These are phyloP conservation scores for Eclectus roratus DNA, from an alignment of 2,113 vertebrate genomes.

Conservation along the genomic window DNA sequence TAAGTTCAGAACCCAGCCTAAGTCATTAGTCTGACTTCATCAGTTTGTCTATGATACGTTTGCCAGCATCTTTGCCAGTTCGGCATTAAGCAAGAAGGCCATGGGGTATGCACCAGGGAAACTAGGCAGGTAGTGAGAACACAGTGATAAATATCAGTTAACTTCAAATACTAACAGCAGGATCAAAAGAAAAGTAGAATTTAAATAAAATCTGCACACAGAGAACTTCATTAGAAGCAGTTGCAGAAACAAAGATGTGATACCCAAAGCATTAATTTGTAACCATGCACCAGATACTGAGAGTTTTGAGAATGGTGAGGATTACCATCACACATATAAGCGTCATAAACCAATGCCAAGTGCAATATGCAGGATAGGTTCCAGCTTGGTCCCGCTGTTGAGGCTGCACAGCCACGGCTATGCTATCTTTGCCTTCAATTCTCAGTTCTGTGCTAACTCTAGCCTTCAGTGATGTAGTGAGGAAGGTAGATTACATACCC, in stretches of 20 bases:
- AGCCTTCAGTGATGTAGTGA: background rate
- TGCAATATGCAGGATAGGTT: fast-evolving
- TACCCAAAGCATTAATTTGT: background rate
- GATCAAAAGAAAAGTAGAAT: conserved; percentile 52
- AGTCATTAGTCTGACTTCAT: conserved; percentile 13
- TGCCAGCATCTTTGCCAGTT: conserved; percentile 8
- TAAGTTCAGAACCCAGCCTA: background rate
- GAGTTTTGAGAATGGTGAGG: background rate
- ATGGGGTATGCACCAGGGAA: conserved; percentile 41
- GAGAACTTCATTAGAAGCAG: background rate
- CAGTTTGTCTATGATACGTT: background rate
- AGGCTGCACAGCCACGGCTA: background rate
- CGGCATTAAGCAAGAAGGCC: conserved; percentile 45
- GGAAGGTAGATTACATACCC: background rate
- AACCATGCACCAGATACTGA: background rate
- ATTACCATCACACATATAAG: background rate
- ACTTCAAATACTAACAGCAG: conserved; percentile 23
- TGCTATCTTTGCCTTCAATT: background rate
- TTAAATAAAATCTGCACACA: conserved; percentile 22
- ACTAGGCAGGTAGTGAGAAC: conserved; percentile 23
- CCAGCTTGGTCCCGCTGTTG: background rate
- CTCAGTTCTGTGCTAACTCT: background rate
- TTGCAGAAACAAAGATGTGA: background rate
- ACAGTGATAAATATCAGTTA: conserved; percentile 35
- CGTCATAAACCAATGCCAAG: fast-evolving